phyloP scores from a whole-genome alignment of 2,113 vertebrate genomes.

The Nipponia nippon region DNA sequence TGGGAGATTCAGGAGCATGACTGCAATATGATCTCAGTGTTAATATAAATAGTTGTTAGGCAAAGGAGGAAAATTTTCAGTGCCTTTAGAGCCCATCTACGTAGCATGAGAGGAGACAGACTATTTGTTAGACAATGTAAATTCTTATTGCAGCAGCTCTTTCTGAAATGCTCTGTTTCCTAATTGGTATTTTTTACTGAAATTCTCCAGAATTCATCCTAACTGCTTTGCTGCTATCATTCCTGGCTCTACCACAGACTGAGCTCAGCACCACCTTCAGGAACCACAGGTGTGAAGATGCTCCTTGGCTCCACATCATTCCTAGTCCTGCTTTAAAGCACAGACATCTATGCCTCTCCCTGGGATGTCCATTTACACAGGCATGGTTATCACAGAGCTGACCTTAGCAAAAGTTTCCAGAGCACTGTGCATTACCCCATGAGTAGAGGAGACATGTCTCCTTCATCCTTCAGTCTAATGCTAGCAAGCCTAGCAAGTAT shows the following conservation, averaged over 20 bases:
- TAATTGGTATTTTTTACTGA: not conserved
- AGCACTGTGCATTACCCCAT: not conserved
- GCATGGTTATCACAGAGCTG: not conserved
- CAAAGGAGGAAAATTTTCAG: not conserved
- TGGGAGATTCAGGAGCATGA: not conserved
- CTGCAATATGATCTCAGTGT: not conserved
- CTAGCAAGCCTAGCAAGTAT: not conserved
- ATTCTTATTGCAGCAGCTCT: not conserved
- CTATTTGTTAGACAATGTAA: not conserved
- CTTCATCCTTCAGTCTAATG: not conserved
- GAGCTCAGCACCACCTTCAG: not conserved
- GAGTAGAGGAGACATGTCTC: not conserved
- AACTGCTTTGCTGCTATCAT: not conserved
- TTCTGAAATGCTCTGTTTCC: not conserved
- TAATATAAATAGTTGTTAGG: not conserved
- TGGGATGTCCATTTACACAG: not conserved
- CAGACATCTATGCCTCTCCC: not conserved
- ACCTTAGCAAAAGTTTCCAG: not conserved
- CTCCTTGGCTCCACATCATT: not conserved
- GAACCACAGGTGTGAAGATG: not conserved
- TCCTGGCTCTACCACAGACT: not conserved
- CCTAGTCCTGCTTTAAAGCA: not conserved
- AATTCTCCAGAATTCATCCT: not conserved
- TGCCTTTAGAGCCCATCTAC: not conserved
- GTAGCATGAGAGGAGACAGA: not conserved